Evolutionary conservation across 2,797 vertebrate species (phyloP), one percentile per base, ranked within the genome.

Genomic region (Taenioides sp.): DNA sequence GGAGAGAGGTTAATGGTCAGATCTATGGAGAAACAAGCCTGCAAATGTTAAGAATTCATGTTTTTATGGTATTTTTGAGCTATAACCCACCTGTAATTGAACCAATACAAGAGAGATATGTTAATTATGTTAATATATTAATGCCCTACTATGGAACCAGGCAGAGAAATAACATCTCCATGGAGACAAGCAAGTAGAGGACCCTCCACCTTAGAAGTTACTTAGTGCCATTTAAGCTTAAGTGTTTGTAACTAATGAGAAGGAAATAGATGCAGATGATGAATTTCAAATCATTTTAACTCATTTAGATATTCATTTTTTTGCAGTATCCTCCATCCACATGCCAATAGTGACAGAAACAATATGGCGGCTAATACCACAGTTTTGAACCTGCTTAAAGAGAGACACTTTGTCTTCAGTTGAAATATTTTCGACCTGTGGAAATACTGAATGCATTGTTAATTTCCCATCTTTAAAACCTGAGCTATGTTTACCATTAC

Each of bases 301-400:
- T 59, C 25, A 59, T 59, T 5, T 28, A 27, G 25, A 27, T 16
- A 22, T 55, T 2, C 11, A 7, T 59, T 28, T 59, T n/a, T 28
- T 59, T 27, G 23, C 57, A 16, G 57, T 18, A 20, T 34, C 80
- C 80, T 82, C 84, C 86, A 88, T 88, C 85, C 88, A 90, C 90
- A 91, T 87, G 90, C 87, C 87, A 90, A 89, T 72, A 79, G 60
- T 74, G 73, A 82, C 75, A 76, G 70, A 73, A 14, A 25, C 22
- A 25, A 58, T 25, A 70, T 74, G 77, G 70, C 67, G 50, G 50
- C 52, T 11, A 6, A 54, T 10, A 2, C 52, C 52, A n/a, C 2
- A 54, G 52, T n/a, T 75, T 77, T 65, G 22, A 62, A 14, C 79
- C 75, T 70, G 60, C 72, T 55, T 54, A 58, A 67, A 60, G 34